phyloP scores from a whole-genome alignment of 2,888 invertebrate genomes.

The Cerastis rubricosa region DNA sequence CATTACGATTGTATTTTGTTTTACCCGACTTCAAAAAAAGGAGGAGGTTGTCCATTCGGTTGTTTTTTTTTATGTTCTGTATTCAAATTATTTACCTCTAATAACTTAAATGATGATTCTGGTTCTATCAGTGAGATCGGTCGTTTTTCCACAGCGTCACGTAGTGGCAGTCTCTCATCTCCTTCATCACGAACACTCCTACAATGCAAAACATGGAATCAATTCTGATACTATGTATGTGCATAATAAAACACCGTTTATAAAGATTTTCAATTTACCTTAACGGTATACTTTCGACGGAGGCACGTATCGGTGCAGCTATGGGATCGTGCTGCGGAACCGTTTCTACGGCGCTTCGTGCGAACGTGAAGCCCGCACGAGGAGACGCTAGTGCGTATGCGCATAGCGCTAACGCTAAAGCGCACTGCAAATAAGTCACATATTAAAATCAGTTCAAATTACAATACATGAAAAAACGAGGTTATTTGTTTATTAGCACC shows the following conservation, averaged over 20 bases:
- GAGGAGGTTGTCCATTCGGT: too few relatives aligned
- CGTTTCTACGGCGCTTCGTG: constrained; percentile 83
- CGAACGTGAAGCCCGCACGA: constrained; percentile 76
- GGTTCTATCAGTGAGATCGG: constrained; percentile 84
- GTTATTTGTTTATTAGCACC: constrained; percentile 4
- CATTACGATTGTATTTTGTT: neutral
- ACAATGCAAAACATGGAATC: constrained; percentile 43
- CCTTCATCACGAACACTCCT: constrained; percentile 84
- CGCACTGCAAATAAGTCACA: constrained; percentile 73
- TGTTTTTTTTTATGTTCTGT: too few relatives aligned
- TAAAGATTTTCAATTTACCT: constrained; percentile 75
- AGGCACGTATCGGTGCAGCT: constrained; percentile 92
- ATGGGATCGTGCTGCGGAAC: constrained; percentile 84
- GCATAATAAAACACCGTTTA: constrained; percentile 44
- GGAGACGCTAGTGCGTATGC: constrained; percentile 79
- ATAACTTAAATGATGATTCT: constrained; percentile 75
- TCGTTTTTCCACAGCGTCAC: constrained; percentile 93
- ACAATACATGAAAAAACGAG: neutral
- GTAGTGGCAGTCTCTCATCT: constrained; percentile 90
- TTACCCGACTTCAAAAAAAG: too few relatives aligned
- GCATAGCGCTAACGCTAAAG: constrained; percentile 76
- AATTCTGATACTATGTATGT: constrained; percentile 43
- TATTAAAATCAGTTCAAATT: constrained; percentile 7
- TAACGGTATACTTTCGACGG: constrained; percentile 94
- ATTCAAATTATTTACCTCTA: constrained; percentile 71